Evolutionary conservation across 1,140 invertebrate species (phyloP).

Genomic region (Chionoecetes opilio): DNA sequence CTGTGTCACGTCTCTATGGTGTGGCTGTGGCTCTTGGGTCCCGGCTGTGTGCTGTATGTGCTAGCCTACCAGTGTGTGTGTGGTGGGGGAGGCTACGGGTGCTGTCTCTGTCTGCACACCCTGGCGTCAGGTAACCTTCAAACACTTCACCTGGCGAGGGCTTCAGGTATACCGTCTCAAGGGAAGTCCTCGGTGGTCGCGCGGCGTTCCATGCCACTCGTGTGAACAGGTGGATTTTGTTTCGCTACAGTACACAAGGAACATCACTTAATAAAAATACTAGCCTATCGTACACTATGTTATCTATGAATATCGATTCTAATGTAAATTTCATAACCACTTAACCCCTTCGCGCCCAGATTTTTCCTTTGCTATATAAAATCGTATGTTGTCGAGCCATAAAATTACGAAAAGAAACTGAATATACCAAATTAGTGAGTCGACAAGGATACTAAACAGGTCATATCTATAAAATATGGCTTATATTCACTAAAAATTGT

Average conservation of each 20-base stretch:
- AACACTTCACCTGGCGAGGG: neutral
- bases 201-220: neutral
- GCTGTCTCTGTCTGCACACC: neutral
- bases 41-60: neutral
- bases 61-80: slow-evolving; percentile 13
- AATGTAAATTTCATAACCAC: too few species aligned
- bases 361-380: too few species aligned
- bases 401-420: too few species aligned
- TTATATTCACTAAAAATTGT: too few species aligned
- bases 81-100: neutral
- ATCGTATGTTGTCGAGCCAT: too few species aligned
- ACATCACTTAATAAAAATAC: neutral
- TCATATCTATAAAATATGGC: too few species aligned
- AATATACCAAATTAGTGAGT: too few species aligned
- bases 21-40: neutral
- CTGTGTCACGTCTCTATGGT: neutral
- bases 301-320: too few species aligned
- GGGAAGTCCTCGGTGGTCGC: neutral
- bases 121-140: neutral
- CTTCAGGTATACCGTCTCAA: neutral
- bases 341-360: too few species aligned
- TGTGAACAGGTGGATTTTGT: neutral
- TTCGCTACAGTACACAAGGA: neutral
- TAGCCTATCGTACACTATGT: too few species aligned
- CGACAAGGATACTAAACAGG: too few species aligned